Base-by-base conservation (phyloP, 2,888 invertebrate species). In the Lagria hirta region DNA sequence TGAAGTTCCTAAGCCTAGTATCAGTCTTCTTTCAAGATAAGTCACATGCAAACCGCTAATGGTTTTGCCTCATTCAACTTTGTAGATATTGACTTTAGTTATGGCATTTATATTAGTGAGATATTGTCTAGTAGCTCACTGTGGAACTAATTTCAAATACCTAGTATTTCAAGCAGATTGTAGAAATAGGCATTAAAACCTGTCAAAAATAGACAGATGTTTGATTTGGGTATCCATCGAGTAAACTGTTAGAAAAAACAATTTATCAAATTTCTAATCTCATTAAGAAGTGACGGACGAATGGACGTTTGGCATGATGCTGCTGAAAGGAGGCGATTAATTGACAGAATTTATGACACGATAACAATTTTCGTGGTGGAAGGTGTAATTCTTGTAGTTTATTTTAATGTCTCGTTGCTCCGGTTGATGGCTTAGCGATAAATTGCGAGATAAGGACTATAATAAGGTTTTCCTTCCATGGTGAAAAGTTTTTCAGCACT, bases 21-120 rank as follows among this genome's bases (percentile, higher is more conserved):
- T 55, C 52, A 48, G 51, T 58, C 55, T 58, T 55, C 60, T 59
- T 58, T 60, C 53, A 55, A 58, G 64, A 65, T 65, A 65, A 60
- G 48, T 42, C 42, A 42, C 62, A 63, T 60, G 62, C 63, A 47
- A 60, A 42, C 52, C 55, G 54, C 62, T 64, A 63, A 63, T 64
- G 65, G 61, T 51, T 61, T 61, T 55, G 43, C 51, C 47, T 42
- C 54, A 58, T 60, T 57, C 53, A 51, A 56, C 53, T 60, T 61
- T 60, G 60, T 60, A 54, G 59, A 61, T 58, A 55, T 58, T 58
- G 55, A 30, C 34, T 43, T 43, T 50, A 38, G 52, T 60, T 56
- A 60, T 54, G 56, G 54, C 57, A 49, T 43, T 45, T 55, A 48
- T 54, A 47, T 54, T 50, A 30, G 47, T 37, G n/a, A n/a, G n/a